Evolutionary conservation across 2,888 invertebrate genomes (phyloP), one percentile per base, ranked within the genome.

Genomic region (Oscheius sp.): DNA sequence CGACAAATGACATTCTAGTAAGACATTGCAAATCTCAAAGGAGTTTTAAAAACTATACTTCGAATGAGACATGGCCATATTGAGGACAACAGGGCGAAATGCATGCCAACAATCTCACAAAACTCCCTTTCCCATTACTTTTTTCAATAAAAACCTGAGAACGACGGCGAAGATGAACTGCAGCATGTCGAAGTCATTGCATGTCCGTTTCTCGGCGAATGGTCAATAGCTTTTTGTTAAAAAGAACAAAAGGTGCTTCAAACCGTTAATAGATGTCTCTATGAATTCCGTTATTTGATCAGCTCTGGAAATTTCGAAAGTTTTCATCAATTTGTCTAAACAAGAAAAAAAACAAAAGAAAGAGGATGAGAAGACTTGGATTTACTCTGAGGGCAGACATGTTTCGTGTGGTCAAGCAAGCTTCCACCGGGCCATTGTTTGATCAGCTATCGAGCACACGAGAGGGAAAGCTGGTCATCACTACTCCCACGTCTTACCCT

Each of bases 351-450:
- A 44, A 26, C 12, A 59, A 44, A 17, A 57, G 30, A 30, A 44
- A 26, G 59, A 32, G 57, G 5, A 8, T 8, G 20, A 38, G 28
- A 38, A 32, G 26, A n/a, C n/a, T n/a, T n/a, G n/a, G n/a, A n/a
- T n/a, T n/a, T n/a, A n/a, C n/a, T n/a, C 9, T 26, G 24, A 41
- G 22, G 44, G 41, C 59, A 59, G 44, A 41, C 59, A 59, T 59
- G 59, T 59, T 59, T 59, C 59, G 59, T 59, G 59, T 59, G 59
- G 59, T 59, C 59, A 59, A 59, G 59, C 59, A 59, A 41, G 44
- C 59, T n/a, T 26, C 26, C 44, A n/a, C n/a, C n/a, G n/a, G n/a
- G n/a, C 44, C 20, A 44, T 30, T 59, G 44, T 59, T 59, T 59
- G 59, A 59, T 44, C 59, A 59, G 59, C 59, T 59, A 59, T 59